Percentiles rank a stretch among this genome's conserved stretches.
These are phyloP conservation scores for Rhyacophila evoluta DNA, from an alignment of 2,888 invertebrate genomes.

Conservation along the genomic window DNA sequence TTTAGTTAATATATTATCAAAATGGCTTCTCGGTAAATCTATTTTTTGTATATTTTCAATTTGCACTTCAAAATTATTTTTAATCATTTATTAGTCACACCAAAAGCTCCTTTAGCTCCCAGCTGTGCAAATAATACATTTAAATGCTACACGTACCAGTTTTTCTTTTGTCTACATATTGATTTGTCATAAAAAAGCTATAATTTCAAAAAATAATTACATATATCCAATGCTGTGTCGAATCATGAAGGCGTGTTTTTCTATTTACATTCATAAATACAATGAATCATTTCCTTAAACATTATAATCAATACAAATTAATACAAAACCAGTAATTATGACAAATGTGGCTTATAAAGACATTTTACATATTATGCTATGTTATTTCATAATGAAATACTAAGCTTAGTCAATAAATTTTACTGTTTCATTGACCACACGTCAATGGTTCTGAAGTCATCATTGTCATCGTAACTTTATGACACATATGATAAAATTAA, in stretches of 20 bases:
- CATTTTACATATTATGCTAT: background rate
- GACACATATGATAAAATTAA: too few relatives aligned
- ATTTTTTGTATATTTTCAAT: background rate
- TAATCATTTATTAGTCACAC: background rate
- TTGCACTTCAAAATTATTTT: background rate
- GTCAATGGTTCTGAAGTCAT: background rate
- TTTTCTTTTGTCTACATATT: background rate
- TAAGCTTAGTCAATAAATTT: background rate
- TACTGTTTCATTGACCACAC: background rate
- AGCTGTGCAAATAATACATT: background rate
- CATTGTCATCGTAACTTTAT: too few relatives aligned
- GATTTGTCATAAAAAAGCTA: background rate
- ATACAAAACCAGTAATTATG: background rate
- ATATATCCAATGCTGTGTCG: background rate
- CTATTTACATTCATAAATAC: background rate
- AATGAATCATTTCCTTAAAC: conserved; percentile 8
- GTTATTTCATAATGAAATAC: background rate
- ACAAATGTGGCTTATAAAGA: background rate
- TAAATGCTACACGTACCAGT: background rate
- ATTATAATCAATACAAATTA: background rate
- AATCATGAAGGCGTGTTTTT: background rate
- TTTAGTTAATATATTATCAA: too few relatives aligned
- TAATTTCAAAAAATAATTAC: background rate
- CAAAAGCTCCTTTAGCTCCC: background rate
- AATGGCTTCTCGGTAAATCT: background rate